A percentile compares a stretch with the other conserved stretches of the same genome.
Conservation (phyloP, 2,797 vertebrate genomes). For the Cyclopterus lumpus region DNA sequence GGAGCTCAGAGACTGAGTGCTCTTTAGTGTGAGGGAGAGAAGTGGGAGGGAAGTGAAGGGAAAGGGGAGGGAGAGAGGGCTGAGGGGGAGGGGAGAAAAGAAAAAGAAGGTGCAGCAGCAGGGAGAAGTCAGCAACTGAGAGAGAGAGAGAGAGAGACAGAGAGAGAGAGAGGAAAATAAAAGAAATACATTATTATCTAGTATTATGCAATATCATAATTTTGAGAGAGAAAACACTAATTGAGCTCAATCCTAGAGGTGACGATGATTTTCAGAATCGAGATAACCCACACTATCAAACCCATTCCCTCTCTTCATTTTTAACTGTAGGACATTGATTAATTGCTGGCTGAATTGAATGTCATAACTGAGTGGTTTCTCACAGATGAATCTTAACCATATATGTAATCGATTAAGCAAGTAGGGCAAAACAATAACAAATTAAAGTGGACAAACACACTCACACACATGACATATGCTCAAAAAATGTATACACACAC, state of each 20-base stretch:
- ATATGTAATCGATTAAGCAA: not conserved
- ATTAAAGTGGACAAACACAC: not conserved
- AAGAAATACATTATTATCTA: slow-evolving; percentile 16
- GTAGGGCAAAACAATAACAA: not conserved
- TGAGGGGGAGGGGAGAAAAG: slow-evolving; percentile 61
- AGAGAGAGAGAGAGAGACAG: slow-evolving; percentile 22
- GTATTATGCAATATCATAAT: not conserved
- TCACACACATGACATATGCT: not conserved
- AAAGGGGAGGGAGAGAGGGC: slow-evolving; percentile 60
- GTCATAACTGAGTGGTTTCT: not conserved
- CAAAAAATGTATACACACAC: not conserved
- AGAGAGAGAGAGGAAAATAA: slow-evolving; percentile 27
- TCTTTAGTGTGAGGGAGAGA: slow-evolving; percentile 74
- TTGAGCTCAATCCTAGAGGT: not conserved
- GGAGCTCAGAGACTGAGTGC: slow-evolving; percentile 69
- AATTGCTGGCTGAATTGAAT: not conserved
- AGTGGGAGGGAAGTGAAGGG: slow-evolving; percentile 68
- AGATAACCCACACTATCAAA: not conserved
- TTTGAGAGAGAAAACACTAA: not conserved
- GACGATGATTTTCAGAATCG: slow-evolving; percentile 19
- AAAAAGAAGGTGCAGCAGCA: slow-evolving; percentile 55
- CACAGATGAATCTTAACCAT: not conserved
- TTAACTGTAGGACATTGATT: not conserved
- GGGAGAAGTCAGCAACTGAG: slow-evolving; percentile 45
- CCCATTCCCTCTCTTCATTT: not conserved